phyloP scores from a whole-genome alignment of 2,888 invertebrate species.

The Coleophora deauratella region DNA sequence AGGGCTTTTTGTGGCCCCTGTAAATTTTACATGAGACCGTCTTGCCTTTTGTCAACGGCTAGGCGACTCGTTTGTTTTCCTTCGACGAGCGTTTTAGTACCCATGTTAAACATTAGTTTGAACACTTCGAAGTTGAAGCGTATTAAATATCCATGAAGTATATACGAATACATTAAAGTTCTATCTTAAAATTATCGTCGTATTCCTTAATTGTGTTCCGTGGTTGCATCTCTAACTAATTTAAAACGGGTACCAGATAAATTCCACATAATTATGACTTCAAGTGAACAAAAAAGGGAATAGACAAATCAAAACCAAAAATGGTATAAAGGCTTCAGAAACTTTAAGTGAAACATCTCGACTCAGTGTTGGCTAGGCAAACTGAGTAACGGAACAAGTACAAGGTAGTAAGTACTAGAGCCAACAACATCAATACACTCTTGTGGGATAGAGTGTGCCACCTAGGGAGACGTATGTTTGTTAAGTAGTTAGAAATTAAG shows the following conservation, averaged over 20 bases:
- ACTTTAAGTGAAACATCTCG: slow-evolving; percentile 52
- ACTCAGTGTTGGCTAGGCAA: slow-evolving; percentile 53
- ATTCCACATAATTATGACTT: not conserved
- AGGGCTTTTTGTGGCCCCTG: slow-evolving; percentile 39
- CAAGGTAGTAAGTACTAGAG: slow-evolving; percentile 48
- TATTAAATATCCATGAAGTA: no score
- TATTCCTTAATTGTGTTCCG: no score
- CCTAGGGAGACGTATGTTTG: slow-evolving; percentile 33
- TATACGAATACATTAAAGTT: no score
- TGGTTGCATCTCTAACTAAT: no score
- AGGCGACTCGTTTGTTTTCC: no score
- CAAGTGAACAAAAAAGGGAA: slow-evolving; percentile 1
- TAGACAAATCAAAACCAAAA: slow-evolving; percentile 5
- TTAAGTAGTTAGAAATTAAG: no score
- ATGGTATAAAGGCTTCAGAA: not conserved
- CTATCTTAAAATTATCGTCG: no score
- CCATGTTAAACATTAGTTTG: no score
- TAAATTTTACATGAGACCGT: slow-evolving; percentile 34
- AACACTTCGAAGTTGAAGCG: no score
- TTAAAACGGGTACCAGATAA: no score
- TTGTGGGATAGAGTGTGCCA: slow-evolving; percentile 47
- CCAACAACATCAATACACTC: slow-evolving; percentile 61
- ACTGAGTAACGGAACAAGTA: slow-evolving; percentile 46
- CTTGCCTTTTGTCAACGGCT: slow-evolving; percentile 5
- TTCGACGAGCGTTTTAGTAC: not conserved